Base-by-base conservation (phyloP, 2,113 vertebrate genomes). In the Sorex araneus region DNA sequence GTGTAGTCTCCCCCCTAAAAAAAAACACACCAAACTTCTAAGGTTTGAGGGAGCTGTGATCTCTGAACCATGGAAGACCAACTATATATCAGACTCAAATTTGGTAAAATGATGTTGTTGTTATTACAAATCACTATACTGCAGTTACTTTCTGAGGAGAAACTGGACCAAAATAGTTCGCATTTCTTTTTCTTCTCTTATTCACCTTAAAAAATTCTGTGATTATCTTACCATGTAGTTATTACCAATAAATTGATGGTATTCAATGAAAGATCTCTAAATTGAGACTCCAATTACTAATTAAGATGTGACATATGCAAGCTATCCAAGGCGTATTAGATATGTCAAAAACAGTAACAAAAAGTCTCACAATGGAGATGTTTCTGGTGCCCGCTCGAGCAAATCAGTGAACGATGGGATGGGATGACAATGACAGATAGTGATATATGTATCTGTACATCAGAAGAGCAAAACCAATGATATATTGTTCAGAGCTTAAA, bases 391-490 rank as follows among this genome's bases (percentile, higher is more conserved):
- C n/a, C n/a, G n/a, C n/a, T n/a, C n/a, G n/a, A n/a, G n/a, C n/a
- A n/a, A n/a, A n/a, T n/a, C n/a, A n/a, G n/a, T n/a, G n/a, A n/a
- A n/a, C n/a, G n/a, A n/a, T n/a, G n/a, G n/a, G n/a, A n/a, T n/a
- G n/a, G n/a, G n/a, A n/a, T n/a, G n/a, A n/a, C n/a, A n/a, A n/a
- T n/a, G n/a, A n/a, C n/a, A n/a, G n/a, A n/a, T n/a, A n/a, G n/a
- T n/a, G n/a, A n/a, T n/a, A 67, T 77, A 73, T 4, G 50, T 66
- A 82, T 83, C 19, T 1, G 23, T 91, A 66, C 16, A 78, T 40
- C 45, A 66, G 73, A 64, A 92, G 34, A 91, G 54, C 81, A 91
- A 89, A 93, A 73, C 12, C 28, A 90, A 83, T 32, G n/a, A 32
- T 71, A 71, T 71, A 71, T 74, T 73, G 34, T 30, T 43, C 64